phyloP scores from a whole-genome alignment of 2,797 vertebrate genomes.

The Sebastes dallii region DNA sequence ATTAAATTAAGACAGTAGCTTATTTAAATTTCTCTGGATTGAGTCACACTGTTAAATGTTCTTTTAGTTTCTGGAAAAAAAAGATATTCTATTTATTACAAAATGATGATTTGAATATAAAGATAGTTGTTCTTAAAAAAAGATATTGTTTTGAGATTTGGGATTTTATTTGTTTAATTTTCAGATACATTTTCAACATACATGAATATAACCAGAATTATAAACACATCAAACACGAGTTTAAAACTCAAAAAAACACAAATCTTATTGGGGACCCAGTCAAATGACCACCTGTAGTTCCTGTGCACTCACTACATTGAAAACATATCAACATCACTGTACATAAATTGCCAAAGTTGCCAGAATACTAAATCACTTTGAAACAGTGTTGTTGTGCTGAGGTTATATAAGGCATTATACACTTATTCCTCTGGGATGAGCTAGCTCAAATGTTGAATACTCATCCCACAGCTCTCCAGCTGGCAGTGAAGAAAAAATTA shows the following conservation, averaged over 20 bases:
- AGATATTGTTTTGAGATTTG: not conserved
- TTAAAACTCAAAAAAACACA: not conserved
- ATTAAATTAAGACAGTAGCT: not conserved
- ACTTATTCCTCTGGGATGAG: constrained; percentile 7
- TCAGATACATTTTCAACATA: not conserved
- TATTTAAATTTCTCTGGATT: not conserved
- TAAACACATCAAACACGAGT: not conserved
- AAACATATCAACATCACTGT: not conserved
- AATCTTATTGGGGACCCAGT: not conserved
- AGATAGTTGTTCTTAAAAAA: rapidly evolving
- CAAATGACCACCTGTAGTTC: not conserved
- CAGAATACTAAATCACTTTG: constrained; percentile 24
- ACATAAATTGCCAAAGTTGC: constrained; percentile 8
- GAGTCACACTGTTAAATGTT: not conserved
- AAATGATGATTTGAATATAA: not conserved
- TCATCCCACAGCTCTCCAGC: constrained; percentile 6
- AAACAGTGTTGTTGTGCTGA: constrained; percentile 18
- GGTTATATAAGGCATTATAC: constrained; percentile 14
- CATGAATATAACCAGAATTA: not conserved
- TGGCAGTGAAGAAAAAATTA: constrained; percentile 4
- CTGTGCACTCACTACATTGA: not conserved
- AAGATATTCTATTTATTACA: not conserved
- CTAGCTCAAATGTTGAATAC: constrained; percentile 31
- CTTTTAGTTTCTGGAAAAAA: not conserved
- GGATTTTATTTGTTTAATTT: not conserved